Percentiles rank a stretch among this genome's conserved stretches.
These are phyloP conservation scores for Emmelina monodactyla DNA, from an alignment of 2,888 invertebrate species.

Conservation along the genomic window DNA sequence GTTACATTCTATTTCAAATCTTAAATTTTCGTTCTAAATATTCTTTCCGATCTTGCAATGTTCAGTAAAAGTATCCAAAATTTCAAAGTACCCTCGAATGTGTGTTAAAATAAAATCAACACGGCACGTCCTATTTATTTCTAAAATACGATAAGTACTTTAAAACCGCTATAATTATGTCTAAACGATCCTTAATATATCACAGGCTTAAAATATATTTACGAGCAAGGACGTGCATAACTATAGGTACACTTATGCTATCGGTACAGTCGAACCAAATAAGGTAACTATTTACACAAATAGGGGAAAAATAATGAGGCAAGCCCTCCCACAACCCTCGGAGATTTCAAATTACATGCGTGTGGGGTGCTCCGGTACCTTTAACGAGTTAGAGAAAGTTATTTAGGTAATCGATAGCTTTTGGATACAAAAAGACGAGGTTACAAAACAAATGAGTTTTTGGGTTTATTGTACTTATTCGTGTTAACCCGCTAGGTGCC, in stretches of 20 bases:
- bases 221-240: conserved; percentile 59
- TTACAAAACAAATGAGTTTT: too few relatives aligned
- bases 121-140: too few relatives aligned
- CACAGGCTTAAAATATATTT: conserved; percentile 65
- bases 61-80: too few relatives aligned
- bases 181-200: conserved; percentile 60
- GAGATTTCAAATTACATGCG: conserved; percentile 55
- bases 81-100: too few relatives aligned
- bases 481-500: too few relatives aligned
- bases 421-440: too few relatives aligned
- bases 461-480: too few relatives aligned
- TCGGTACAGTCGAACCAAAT: conserved; percentile 50
- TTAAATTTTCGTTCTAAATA: too few relatives aligned
- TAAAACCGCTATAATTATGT: conserved; percentile 31
- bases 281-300: conserved; percentile 65
- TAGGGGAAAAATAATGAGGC: conserved; percentile 65
- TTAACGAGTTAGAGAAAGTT: background rate
- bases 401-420: too few relatives aligned
- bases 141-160: conserved; percentile 22
- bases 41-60: too few relatives aligned
- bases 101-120: too few relatives aligned
- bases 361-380: background rate
- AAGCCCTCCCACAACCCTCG: conserved; percentile 64
- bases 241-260: conserved; percentile 38
- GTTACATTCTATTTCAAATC: too few relatives aligned